Evolutionary conservation across 2,113 vertebrate species (phyloP).

Genomic region (Gallinago paraguaiae): DNA sequence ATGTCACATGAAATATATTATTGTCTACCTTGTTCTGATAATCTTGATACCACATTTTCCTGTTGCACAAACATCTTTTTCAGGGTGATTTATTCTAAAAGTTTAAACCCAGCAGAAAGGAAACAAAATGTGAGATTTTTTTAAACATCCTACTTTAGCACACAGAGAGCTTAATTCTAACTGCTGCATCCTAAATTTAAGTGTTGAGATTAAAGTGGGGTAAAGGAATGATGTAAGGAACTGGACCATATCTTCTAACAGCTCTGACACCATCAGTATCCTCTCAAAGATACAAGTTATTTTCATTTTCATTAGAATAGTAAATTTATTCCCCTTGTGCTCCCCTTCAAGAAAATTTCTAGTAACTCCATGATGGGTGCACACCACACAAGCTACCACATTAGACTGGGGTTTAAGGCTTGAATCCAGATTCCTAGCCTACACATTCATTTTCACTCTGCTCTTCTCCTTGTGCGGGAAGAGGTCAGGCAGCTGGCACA

Average conservation of each 20-base stretch:
- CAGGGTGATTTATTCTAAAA: constrained; percentile 67
- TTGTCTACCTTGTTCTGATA: constrained; percentile 74
- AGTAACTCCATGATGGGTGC: not conserved
- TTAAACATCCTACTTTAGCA: constrained; percentile 32
- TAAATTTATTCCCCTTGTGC: not conserved
- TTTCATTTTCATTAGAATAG: not conserved
- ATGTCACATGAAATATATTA: constrained; percentile 62
- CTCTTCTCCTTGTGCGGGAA: not conserved
- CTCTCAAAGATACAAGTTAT: not conserved
- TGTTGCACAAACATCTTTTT: constrained; percentile 78
- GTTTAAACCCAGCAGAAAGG: constrained; percentile 52
- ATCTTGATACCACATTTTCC: constrained; percentile 79
- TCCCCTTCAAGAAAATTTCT: not conserved
- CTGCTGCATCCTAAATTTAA: constrained; percentile 54
- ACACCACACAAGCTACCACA: not conserved
- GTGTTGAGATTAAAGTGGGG: not conserved
- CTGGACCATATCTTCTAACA: not conserved
- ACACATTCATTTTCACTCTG: not conserved
- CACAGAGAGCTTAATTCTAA: constrained; percentile 21
- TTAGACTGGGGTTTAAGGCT: not conserved
- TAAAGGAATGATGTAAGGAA: not conserved
- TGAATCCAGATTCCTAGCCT: not conserved
- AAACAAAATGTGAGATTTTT: constrained; percentile 54
- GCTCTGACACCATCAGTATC: not conserved
- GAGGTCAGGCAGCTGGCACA: not conserved